Conservation (phyloP, 2,113 vertebrate genomes). For the Eudyptes chrysolophus region DNA sequence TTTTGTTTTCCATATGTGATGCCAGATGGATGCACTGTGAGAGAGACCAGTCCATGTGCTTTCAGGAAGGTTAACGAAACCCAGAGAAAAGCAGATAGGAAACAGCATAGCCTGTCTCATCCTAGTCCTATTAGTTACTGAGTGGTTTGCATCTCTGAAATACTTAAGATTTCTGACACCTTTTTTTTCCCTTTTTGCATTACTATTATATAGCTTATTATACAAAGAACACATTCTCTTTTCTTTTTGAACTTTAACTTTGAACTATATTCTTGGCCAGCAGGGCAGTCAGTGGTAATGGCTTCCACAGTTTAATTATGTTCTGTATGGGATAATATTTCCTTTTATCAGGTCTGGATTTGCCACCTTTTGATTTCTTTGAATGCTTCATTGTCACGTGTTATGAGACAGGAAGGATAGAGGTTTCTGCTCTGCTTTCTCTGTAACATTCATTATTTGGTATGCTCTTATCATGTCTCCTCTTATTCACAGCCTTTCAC, state of each 20-base stretch:
- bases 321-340: background rate
- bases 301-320: background rate
- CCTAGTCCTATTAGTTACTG: background rate
- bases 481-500: background rate
- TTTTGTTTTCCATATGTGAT: background rate
- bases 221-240: background rate
- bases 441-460: background rate
- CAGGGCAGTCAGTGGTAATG: background rate
- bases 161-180: background rate
- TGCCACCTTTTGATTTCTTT: slow-evolving; percentile 2
- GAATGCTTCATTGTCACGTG: background rate
- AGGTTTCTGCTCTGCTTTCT: background rate
- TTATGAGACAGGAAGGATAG: background rate
- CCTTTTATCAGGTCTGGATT: background rate
- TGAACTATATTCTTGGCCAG: background rate
- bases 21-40: background rate
- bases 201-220: background rate
- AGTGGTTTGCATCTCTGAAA: background rate
- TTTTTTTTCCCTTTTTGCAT: background rate
- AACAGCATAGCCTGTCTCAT: background rate
- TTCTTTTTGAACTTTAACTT: background rate
- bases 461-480: background rate
- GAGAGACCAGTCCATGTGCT: background rate
- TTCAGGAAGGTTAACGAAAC: background rate
- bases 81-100: background rate